phyloP scores from a whole-genome alignment of 2,797 vertebrate genomes.

The Prunella strophiata region DNA sequence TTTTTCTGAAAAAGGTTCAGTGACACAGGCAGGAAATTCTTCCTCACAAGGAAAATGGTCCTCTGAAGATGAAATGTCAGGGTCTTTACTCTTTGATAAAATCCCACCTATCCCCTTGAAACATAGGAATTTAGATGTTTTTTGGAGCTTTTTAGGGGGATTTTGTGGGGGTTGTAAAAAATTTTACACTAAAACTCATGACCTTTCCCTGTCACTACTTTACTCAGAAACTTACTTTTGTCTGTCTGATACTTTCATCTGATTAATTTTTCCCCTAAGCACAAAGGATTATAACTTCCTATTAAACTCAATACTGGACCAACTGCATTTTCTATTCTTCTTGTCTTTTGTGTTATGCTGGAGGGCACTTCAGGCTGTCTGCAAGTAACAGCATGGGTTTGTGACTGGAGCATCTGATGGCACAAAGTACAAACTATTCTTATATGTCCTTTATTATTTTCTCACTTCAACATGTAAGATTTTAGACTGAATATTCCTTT shows the following conservation, averaged over 20 bases:
- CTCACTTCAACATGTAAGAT: neutral
- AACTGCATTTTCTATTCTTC: constrained; percentile 10
- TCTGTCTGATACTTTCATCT: neutral
- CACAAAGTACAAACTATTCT: neutral
- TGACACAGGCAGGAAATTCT: neutral
- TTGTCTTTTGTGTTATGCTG: neutral
- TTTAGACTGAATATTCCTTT: constrained; percentile 1
- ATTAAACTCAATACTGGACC: neutral
- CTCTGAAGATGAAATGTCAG: neutral
- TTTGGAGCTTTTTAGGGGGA: neutral
- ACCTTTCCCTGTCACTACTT: neutral
- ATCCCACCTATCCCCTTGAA: neutral
- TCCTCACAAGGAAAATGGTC: neutral
- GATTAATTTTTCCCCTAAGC: neutral
- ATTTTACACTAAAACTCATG: neutral
- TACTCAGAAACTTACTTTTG: neutral
- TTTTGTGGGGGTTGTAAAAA: neutral
- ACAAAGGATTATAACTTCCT: neutral
- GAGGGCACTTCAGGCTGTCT: neutral
- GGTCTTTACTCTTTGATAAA: neutral
- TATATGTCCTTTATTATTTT: constrained; percentile 4
- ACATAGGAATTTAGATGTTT: neutral
- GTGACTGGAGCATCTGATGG: neutral
- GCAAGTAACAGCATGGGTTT: neutral
- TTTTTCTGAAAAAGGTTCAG: neutral